A percentile compares a stretch with the other conserved stretches of the same genome.
These are phyloP conservation scores for Leptura quadrifasciata DNA, from an alignment of 2,888 invertebrate genomes.

Conservation along the genomic window DNA sequence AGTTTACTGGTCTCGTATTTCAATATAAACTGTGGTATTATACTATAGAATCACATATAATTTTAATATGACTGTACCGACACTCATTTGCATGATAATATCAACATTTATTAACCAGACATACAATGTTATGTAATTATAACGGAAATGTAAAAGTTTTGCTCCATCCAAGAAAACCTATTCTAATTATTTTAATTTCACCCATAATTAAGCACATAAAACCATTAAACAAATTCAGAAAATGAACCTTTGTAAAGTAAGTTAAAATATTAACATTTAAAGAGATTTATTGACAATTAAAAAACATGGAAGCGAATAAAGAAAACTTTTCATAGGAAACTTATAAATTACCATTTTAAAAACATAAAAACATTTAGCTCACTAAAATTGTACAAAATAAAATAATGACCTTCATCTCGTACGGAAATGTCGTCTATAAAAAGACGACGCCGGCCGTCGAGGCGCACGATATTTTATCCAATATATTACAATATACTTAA, in stretches of 20 bases:
- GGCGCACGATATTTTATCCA: conserved; percentile 66
- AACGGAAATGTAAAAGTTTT: conserved; percentile 44
- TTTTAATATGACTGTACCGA: background rate
- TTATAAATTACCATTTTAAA: conserved; percentile 66
- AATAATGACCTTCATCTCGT: conserved; percentile 62
- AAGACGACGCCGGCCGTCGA: conserved; percentile 59
- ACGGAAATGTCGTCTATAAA: conserved; percentile 62
- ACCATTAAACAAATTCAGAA: background rate
- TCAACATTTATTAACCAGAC: conserved; percentile 51
- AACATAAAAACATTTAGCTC: conserved; percentile 61
- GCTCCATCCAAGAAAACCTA: background rate
- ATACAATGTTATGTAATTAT: conserved; percentile 51
- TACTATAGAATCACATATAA: background rate
- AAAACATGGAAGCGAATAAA: background rate
- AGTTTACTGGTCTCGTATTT: too few relatives aligned
- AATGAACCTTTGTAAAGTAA: background rate
- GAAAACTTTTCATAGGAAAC: conserved; percentile 52
- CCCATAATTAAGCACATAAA: conserved; percentile 21
- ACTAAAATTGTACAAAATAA: conserved; percentile 64
- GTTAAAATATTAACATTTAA: background rate
- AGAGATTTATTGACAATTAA: conserved; percentile 20
- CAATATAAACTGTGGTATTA: too few relatives aligned
- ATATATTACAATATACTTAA: conserved; percentile 71
- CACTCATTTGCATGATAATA: conserved; percentile 55
- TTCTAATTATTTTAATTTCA: conserved; percentile 23